Conservation (phyloP, 2,888 invertebrate genomes). For the Dioctria linearis region DNA sequence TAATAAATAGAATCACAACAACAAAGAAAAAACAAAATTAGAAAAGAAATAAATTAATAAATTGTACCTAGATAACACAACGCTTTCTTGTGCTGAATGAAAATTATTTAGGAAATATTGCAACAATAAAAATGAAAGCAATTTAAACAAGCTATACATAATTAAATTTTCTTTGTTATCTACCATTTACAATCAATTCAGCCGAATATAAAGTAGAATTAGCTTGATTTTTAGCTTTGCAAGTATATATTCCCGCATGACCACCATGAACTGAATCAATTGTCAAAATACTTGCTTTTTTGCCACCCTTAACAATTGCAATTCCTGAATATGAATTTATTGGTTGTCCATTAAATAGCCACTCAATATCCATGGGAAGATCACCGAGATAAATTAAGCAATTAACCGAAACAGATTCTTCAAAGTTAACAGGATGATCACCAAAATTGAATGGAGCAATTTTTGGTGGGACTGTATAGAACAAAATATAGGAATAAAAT, state of each 20-base stretch:
- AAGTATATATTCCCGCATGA: conserved; percentile 84
- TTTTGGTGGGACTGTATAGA: conserved; percentile 79
- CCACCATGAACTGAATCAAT: conserved; percentile 76
- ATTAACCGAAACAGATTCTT: conserved; percentile 76
- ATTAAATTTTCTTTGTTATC: neutral
- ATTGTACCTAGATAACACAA: too few species aligned
- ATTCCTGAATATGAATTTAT: conserved; percentile 69
- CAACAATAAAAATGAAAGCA: too few species aligned
- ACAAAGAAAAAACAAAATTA: too few species aligned
- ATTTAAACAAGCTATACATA: too few species aligned
- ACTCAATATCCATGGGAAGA: conserved; percentile 76
- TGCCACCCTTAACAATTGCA: conserved; percentile 72
- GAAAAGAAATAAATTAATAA: too few species aligned
- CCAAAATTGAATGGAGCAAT: conserved; percentile 82
- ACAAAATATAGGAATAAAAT: neutral
- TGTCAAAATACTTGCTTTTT: conserved; percentile 76
- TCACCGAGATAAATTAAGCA: conserved; percentile 78
- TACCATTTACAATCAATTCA: conserved; percentile 81
- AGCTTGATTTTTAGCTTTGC: conserved; percentile 81
- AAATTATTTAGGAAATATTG: too few species aligned
- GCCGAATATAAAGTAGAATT: conserved; percentile 79
- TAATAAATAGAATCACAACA: too few species aligned
- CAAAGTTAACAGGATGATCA: conserved; percentile 77
- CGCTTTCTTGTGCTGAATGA: too few species aligned
- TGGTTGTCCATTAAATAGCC: conserved; percentile 73